Percentiles rank a stretch among this genome's conserved stretches.
These are phyloP conservation scores for Steinernema khuongi DNA, from an alignment of 1,140 invertebrate species.

Conservation along the genomic window DNA sequence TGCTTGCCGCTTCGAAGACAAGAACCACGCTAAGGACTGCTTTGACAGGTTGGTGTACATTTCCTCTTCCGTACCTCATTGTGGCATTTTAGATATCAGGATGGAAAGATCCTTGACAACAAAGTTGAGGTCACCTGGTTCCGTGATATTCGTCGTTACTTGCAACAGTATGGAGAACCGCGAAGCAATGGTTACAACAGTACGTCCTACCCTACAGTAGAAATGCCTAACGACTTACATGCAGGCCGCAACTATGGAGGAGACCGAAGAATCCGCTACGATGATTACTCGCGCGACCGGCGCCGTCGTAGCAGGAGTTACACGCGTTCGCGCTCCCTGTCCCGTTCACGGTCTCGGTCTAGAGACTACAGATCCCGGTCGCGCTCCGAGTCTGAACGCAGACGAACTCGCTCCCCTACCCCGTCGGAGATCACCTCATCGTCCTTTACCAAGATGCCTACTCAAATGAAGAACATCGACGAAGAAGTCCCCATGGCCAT, in stretches of 20 bases:
- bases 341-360: constrained; percentile 14
- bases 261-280: not conserved
- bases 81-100: constrained; percentile 29
- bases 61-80: not conserved
- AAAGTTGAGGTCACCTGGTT: constrained; percentile 39
- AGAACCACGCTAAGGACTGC: constrained; percentile 19
- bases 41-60: constrained; percentile 37
- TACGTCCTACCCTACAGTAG: constrained; percentile 1
- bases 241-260: not conserved
- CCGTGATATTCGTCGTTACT: constrained; percentile 41
- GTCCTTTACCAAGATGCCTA: not conserved
- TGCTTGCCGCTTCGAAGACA: constrained; percentile 36
- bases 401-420: not conserved
- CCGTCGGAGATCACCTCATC: not conserved
- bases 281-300: not conserved
- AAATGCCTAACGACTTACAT: not conserved
- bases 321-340: not conserved
- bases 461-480: not conserved
- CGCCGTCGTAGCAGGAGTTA: constrained; percentile 13
- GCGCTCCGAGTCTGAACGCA: constrained; percentile 6
- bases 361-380: constrained; percentile 7
- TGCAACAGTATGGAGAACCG: not conserved
- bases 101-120: constrained; percentile 38
- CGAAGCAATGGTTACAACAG: not conserved
- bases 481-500: not conserved